Evolutionary conservation across 2,888 invertebrate genomes (phyloP), one percentile per base, ranked within the genome.

Genomic region (Camponotus fellah): DNA sequence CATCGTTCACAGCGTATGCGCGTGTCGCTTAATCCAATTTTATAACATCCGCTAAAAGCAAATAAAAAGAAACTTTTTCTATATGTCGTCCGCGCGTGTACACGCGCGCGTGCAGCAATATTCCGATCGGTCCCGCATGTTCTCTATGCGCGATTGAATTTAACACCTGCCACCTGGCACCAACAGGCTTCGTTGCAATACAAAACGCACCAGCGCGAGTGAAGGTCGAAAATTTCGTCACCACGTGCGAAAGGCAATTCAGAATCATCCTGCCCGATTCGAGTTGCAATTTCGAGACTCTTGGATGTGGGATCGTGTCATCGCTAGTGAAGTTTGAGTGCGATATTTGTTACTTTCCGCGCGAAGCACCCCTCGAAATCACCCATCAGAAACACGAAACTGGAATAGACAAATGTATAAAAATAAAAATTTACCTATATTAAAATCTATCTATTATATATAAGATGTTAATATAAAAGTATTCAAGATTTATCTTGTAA

Each of bases 51-150:
- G 58, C 10, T 58, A 40, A 40, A 72, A 58, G 37, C 26, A 72
- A 72, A 72, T 72, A 17, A 72, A 72, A 56, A 21, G 37, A 56
- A 71, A 72, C 5, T 72, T 58, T 72, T 72, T 72, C 9, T 26
- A 21, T n/a, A 53, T 26, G 40, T 58, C 1, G 56, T 26, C 8
- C 46, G 65, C 69, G 5, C 4, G n/a, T n/a, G 14, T 21, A 56
- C 21, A 37, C 14, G 37, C 64, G 17, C 9, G 3, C n/a, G 68
- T 10, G 17, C 21, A n/a, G 53, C 69, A 53, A 2, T 26, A 37
- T 6, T 37, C 8, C 8, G 49, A n/a, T 53, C 49, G 5, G 6
- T 17, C 34, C 21, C 1, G 34, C 8, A n/a, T 14, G 56, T 26
- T 56, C 56, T 10, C 21, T 40, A 32, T 6, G 37, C 10, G 58